Evolutionary conservation across 2,797 vertebrate species (phyloP).

Genomic region (Xiphorhynchus erythropygius): DNA sequence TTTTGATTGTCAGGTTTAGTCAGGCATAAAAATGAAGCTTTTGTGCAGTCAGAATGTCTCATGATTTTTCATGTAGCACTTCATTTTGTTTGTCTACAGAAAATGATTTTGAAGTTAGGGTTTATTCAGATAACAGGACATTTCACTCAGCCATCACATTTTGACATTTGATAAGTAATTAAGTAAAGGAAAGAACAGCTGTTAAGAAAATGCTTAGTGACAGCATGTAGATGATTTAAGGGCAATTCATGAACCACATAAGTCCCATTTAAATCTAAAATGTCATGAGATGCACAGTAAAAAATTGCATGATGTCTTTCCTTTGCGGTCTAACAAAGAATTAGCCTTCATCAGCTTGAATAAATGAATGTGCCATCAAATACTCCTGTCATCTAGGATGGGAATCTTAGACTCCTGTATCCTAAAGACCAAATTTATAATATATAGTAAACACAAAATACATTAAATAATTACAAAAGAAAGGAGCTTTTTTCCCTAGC

Average conservation of each 20-base stretch:
- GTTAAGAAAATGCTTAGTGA: conserved; percentile 42
- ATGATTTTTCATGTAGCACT: neutral
- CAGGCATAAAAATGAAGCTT: conserved; percentile 35
- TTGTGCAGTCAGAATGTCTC: conserved; percentile 29
- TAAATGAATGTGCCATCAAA: neutral
- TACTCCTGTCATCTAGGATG: neutral
- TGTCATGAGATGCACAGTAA: neutral
- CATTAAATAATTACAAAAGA: neutral
- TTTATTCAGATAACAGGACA: neutral
- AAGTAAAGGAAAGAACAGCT: conserved; percentile 26
- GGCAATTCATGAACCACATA: neutral
- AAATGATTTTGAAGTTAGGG: neutral
- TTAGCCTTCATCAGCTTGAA: neutral
- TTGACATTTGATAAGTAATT: conserved; percentile 47
- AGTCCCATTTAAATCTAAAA: conserved; percentile 41
- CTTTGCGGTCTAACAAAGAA: conserved; percentile 2
- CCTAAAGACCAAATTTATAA: neutral
- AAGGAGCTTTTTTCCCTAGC: neutral
- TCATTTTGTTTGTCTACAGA: conserved; percentile 24
- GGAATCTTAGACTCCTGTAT: neutral
- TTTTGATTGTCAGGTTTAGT: conserved; percentile 43
- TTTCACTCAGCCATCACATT: conserved; percentile 26
- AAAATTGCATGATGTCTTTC: neutral
- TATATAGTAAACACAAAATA: neutral
- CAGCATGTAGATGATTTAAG: conserved; percentile 30